Percentiles rank a stretch among this genome's conserved stretches.
phyloP scores from a whole-genome alignment of 2,888 invertebrate genomes.

The Epirrhoe tristata region DNA sequence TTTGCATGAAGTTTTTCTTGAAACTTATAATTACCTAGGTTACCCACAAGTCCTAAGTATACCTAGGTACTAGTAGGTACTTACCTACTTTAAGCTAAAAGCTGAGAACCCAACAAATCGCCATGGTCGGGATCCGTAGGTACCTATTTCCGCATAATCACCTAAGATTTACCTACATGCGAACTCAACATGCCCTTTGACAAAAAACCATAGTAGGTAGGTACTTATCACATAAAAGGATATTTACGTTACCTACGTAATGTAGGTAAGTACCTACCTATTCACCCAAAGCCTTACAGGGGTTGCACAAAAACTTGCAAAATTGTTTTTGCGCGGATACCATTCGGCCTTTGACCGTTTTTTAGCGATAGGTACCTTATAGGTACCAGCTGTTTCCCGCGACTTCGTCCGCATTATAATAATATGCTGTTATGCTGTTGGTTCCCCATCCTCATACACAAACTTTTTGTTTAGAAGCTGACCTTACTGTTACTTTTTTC shows the following conservation, averaged over 20 bases:
- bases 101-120: too few species aligned
- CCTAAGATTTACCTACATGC: conserved; percentile 38
- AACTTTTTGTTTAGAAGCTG: too few species aligned
- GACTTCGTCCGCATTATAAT: too few species aligned
- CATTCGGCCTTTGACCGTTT: conserved; percentile 59
- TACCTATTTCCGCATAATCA: conserved; percentile 30
- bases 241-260: conserved; percentile 50
- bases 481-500: neutral
- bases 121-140: conserved; percentile 5
- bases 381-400: too few species aligned
- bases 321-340: conserved; percentile 69
- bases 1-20: too few species aligned
- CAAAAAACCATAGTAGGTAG: conserved; percentile 46
- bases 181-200: conserved; percentile 37
- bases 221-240: conserved; percentile 53
- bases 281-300: conserved; percentile 59
- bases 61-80: too few species aligned
- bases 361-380: conserved; percentile 27
- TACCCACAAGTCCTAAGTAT: too few species aligned
- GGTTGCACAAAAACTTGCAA: conserved; percentile 66
- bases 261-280: conserved; percentile 49
- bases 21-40: too few species aligned
- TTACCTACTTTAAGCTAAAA: too few species aligned
- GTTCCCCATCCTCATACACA: too few species aligned
- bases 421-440: too few species aligned